Conservation (phyloP, 2,888 invertebrate genomes). For the Mycalesis mineus region DNA sequence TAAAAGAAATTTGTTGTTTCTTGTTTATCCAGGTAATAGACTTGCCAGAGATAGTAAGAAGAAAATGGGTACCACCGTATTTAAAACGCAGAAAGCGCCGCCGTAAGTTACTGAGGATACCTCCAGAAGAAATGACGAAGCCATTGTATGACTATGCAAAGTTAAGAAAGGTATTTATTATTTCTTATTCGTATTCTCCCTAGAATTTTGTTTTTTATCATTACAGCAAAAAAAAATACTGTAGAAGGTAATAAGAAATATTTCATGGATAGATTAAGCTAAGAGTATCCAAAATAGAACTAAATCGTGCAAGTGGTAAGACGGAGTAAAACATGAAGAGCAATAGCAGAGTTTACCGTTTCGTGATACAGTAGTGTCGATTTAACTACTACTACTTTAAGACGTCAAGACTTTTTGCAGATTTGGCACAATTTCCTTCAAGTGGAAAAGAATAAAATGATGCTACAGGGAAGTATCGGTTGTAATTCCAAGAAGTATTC, state of each 20-base stretch:
- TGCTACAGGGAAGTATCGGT: slow-evolving; percentile 54
- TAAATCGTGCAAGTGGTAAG: no score
- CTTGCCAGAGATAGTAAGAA: slow-evolving; percentile 43
- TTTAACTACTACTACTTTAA: no score
- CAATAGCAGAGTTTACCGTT: no score
- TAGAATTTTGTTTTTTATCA: no score
- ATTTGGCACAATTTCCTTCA: slow-evolving; percentile 62
- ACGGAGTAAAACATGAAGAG: no score
- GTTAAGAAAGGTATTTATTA: slow-evolving; percentile 57
- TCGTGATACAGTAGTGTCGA: no score
- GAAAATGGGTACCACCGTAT: slow-evolving; percentile 60
- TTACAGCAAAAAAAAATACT: no score
- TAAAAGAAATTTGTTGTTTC: neutral
- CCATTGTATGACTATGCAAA: slow-evolving; percentile 50
- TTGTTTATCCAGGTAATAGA: slow-evolving; percentile 35
- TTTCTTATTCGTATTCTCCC: no score
- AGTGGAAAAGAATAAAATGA: slow-evolving; percentile 67
- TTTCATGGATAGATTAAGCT: no score
- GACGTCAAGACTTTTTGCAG: slow-evolving; percentile 35
- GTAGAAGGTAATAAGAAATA: no score
- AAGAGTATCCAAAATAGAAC: no score
- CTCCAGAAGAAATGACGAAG: slow-evolving; percentile 48
- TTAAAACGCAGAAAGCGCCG: slow-evolving; percentile 38
- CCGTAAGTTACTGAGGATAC: slow-evolving; percentile 43
- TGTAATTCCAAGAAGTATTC: slow-evolving; percentile 66